Percentiles rank a stretch among this genome's conserved stretches.
phyloP scores from a whole-genome alignment of 1,140 invertebrate genomes.

The Acromyrmex charruanus region DNA sequence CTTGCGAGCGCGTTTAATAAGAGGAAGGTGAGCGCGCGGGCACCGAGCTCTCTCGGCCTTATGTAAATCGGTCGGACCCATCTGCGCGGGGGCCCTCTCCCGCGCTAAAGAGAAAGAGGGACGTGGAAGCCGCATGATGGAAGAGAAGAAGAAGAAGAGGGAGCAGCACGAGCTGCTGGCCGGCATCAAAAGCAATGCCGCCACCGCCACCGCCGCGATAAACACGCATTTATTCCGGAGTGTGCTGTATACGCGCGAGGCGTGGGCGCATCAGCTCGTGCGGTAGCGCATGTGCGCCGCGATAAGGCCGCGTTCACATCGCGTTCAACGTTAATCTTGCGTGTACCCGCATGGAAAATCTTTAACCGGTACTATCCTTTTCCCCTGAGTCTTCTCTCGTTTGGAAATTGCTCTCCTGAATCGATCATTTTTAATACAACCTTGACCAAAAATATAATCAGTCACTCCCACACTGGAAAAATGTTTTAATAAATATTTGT shows the following conservation, averaged over 20 bases:
- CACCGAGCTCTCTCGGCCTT: slow-evolving; percentile 67
- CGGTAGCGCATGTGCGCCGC: slow-evolving; percentile 67
- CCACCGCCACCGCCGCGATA: slow-evolving; percentile 81
- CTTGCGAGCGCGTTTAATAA: slow-evolving; percentile 74
- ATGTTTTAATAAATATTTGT: no score
- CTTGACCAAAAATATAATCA: no score
- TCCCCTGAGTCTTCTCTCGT: not conserved
- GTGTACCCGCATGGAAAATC: slow-evolving; percentile 41
- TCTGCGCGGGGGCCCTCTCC: slow-evolving; percentile 68
- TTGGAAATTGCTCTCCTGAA: not conserved
- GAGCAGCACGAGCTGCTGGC: slow-evolving; percentile 70
- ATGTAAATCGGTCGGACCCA: slow-evolving; percentile 78
- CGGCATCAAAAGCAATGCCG: slow-evolving; percentile 82
- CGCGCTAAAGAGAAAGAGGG: not conserved
- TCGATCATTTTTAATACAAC: not conserved
- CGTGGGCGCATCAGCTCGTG: slow-evolving; percentile 68
- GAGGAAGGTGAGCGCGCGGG: slow-evolving; percentile 64
- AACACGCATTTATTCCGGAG: slow-evolving; percentile 84
- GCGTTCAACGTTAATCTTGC: slow-evolving; percentile 48
- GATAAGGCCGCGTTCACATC: slow-evolving; percentile 61
- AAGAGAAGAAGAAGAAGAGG: slow-evolving; percentile 8
- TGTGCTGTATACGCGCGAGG: slow-evolving; percentile 67
- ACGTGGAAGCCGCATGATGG: slow-evolving; percentile 9
- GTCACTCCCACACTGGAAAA: no score
- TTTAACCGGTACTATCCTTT: not conserved